Base-by-base conservation (phyloP, 2,888 invertebrate genomes). In the Escarpia spicata region DNA sequence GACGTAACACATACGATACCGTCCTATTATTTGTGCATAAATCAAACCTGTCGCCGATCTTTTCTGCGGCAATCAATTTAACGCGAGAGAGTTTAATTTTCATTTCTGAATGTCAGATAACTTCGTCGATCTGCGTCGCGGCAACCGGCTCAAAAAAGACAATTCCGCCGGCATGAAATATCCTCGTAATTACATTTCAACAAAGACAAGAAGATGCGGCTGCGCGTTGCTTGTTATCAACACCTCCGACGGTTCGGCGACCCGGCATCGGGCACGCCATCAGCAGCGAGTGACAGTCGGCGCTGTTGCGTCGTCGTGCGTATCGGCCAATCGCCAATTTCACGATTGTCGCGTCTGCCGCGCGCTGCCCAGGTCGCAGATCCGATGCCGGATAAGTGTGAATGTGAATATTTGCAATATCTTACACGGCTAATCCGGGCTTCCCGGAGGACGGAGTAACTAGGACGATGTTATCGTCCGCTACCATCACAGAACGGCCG, bases 11-110 rank as follows among this genome's bases (percentile, higher is more conserved):
- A 15, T 4, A 26, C 75, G 75, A 75, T 26, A 26, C 75, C 75
- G 75, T 26, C 75, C 75, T 26, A n/a, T 26, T 26, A 26, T 75
- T 52, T 26, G 75, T 75, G 75, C 75, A 26, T 75, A 75, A 75
- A 75, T 75, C 75, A 75, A 26, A 75, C n/a, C 26, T 75, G 75
- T 75, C 75, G n/a, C 19, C 75, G 75, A 75, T 75, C 75, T 4
- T 75, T 75, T 75, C 75, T 75, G n/a, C 75, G 75, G 75, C 75
- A 75, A 75, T 75, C 75, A 75, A 75, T 75, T 75, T 75, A 75
- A 75, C 75, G 75, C 75, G 75, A 75, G 75, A n/a, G 19, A 26
- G 75, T 75, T 75, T 75, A 75, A 75, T 75, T 26, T 75, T 75
- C 75, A 75, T 75, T 75, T 75, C 75, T 26, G 19, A 75, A 75